phyloP scores from a whole-genome alignment of 2,797 vertebrate species.

The Centroberyx gerrardi region DNA sequence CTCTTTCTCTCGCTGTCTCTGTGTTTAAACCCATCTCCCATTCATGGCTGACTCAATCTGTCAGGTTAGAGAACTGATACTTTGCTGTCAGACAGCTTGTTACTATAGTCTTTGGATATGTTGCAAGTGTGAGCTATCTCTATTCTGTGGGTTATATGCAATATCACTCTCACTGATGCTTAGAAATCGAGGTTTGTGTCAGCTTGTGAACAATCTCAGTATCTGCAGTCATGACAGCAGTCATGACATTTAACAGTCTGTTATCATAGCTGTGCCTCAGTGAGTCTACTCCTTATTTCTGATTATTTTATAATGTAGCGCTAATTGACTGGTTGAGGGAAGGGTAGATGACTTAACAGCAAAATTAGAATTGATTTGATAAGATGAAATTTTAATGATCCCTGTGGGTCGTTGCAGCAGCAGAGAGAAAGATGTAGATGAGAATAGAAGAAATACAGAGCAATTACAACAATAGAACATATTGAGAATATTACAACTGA shows the following conservation, averaged over 20 bases:
- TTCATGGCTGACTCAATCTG: not conserved
- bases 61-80: not conserved
- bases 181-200: not conserved
- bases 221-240: conserved; percentile 37
- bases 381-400: conserved; percentile 33
- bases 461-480: conserved; percentile 4
- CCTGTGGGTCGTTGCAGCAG: not conserved
- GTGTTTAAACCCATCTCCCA: conserved; percentile 13
- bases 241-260: conserved; percentile 37
- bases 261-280: conserved; percentile 27
- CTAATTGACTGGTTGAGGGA: conserved; percentile 41
- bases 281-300: conserved; percentile 42
- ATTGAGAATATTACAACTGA: not conserved
- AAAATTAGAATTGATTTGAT: conserved; percentile 23
- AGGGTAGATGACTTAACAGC: not conserved
- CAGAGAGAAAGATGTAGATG: not conserved
- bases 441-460: not conserved
- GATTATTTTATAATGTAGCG: conserved; percentile 25
- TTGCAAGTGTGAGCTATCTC: not conserved
- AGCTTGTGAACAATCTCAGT: too few relatives aligned
- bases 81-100: not conserved
- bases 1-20: not conserved
- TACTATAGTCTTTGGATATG: too few relatives aligned
- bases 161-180: not conserved
- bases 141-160: not conserved